Evolutionary conservation across 2,797 vertebrate genomes (phyloP).

Genomic region (Tauraco hartlaubi): DNA sequence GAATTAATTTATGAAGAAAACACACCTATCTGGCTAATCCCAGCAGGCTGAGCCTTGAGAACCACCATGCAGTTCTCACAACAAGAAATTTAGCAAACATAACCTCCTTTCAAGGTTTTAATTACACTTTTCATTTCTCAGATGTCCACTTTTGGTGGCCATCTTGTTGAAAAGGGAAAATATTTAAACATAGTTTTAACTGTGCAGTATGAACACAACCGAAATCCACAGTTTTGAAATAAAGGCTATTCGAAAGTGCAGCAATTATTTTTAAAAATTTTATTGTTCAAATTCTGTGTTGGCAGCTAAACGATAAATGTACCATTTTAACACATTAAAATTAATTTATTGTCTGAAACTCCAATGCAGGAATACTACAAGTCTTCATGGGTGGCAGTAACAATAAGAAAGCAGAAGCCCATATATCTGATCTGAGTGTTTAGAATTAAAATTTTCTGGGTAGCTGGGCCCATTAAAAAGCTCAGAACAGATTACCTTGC

Average conservation of each 20-base stretch:
- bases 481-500: background rate
- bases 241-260: background rate
- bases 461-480: background rate
- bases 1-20: constrained; percentile 5
- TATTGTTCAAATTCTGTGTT: background rate
- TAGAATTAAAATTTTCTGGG: background rate
- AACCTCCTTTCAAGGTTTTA: background rate
- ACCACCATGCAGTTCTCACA: background rate
- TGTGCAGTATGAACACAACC: background rate
- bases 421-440: background rate
- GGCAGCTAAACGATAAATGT: background rate
- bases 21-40: background rate
- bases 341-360: background rate
- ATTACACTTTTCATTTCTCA: background rate
- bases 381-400: background rate
- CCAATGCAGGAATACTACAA: background rate
- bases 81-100: background rate
- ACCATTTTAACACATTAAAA: background rate
- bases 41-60: background rate
- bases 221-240: background rate
- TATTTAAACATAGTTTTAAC: background rate
- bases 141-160: background rate
- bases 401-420: background rate
- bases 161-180: background rate
- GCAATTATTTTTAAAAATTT: background rate